Base-by-base conservation (phyloP, 2,113 vertebrate genomes). In the Vanacampus margaritifer region DNA sequence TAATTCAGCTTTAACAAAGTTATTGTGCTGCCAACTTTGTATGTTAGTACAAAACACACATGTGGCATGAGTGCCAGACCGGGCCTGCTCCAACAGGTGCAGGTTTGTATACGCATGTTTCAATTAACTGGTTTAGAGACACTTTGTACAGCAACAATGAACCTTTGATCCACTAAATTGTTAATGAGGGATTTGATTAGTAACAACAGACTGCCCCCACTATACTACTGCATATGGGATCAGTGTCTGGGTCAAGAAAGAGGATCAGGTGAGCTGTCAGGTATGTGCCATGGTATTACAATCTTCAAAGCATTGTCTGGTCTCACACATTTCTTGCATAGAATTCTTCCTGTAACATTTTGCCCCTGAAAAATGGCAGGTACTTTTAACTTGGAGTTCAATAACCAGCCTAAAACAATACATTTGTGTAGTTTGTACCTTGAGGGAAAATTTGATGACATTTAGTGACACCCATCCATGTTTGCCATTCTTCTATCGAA, bases 151-250 rank as follows among this genome's bases (percentile, higher is more conserved):
- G 74, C 59, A 68, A 73, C 79, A 79, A 84, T 80, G 79, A 89
- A 83, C 83, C 80, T 86, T 80, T 83, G 80, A 80, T 85, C 78
- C 65, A 61, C 53, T 88, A 79, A 85, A 87, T 87, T 83, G 78
- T 88, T 88, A 74, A 89, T 87, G 77, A 83, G 79, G 64, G 79
- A 85, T 81, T 84, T 84, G 86, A 89, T 88, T 86, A 84, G 84
- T 73, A 81, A 67, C 68, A 82, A 83, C 80, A 79, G 68, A 26
- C 60, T 65, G 73, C 37, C 72, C 75, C 67, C 35, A 19, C 28
- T 35, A 21, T 78, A 74, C 75, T 77, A 81, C 64, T 68, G 73
- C 72, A 76, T 73, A 79, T 82, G 86, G 84, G 79, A 80, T 87
- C 83, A 80, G 81, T 81, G 81, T 84, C 84, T 83, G 77, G 81